Conservation (phyloP, 2,113 vertebrate genomes). For the Phainopepla nitens region DNA sequence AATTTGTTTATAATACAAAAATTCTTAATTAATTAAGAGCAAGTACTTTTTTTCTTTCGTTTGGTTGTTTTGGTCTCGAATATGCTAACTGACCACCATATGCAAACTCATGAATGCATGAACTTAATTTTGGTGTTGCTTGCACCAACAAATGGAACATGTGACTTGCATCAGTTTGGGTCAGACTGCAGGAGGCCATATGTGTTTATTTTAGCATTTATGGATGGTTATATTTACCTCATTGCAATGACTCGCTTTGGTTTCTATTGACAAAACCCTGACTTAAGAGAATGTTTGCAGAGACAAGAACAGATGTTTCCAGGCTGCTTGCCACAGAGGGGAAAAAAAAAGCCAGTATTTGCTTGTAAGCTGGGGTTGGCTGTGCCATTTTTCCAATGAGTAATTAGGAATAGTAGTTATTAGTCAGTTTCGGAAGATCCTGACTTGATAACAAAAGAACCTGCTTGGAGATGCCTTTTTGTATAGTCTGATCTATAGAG, state of each 20-base stretch:
- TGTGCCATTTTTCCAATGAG: constrained; percentile 6
- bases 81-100: background rate
- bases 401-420: background rate
- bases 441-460: background rate
- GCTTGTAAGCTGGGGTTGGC: background rate
- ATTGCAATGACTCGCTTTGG: constrained; percentile 37
- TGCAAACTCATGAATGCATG: background rate
- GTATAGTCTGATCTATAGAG: background rate
- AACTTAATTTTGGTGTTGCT: background rate
- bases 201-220: constrained; percentile 58
- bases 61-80: background rate
- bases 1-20: background rate
- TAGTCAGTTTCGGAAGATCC: background rate
- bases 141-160: background rate
- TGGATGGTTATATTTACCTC: constrained; percentile 51
- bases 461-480: background rate
- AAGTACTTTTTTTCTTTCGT: background rate
- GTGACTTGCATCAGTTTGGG: background rate
- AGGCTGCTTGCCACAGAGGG: constrained; percentile 15
- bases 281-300: constrained; percentile 47
- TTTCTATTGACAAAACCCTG: constrained; percentile 56
- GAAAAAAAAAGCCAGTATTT: background rate
- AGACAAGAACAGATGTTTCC: constrained; percentile 58
- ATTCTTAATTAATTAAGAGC: background rate
- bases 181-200: constrained; percentile 34